A percentile compares a stretch with the other conserved stretches of the same genome.
Evolutionary conservation across 2,113 vertebrate species (phyloP).

Genomic region (Aleadryas rufinucha): DNA sequence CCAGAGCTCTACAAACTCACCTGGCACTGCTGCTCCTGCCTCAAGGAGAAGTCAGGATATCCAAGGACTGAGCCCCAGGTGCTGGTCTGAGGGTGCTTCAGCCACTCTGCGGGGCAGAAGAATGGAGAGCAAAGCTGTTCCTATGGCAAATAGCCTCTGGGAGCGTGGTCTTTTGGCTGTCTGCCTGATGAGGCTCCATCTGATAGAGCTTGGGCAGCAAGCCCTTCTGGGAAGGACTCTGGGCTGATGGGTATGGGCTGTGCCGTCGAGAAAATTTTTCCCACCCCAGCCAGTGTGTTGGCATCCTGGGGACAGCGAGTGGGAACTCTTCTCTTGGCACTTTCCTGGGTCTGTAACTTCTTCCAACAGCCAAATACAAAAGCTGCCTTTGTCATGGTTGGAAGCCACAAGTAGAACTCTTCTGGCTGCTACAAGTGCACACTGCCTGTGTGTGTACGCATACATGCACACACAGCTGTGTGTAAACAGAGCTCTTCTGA

Average conservation of each 20-base stretch:
- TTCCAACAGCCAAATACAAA: background rate
- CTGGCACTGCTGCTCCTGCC: background rate
- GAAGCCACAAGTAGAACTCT: background rate
- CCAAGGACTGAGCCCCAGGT: background rate
- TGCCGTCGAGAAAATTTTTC: background rate
- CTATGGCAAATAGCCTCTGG: background rate
- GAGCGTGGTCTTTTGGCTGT: rapidly evolving
- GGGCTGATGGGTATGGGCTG: background rate
- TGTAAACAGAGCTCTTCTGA: background rate
- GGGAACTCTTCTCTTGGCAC: background rate
- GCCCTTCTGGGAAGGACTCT: background rate
- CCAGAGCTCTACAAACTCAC: background rate
- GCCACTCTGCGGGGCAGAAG: rapidly evolving
- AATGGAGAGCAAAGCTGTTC: background rate
- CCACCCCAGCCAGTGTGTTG: rapidly evolving
- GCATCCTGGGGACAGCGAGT: background rate
- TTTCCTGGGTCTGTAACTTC: conserved; percentile 20
- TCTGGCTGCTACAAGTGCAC: background rate
- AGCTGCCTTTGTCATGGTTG: background rate
- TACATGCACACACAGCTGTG: rapidly evolving
- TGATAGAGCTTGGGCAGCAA: background rate
- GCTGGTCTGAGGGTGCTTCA: background rate
- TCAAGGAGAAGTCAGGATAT: background rate
- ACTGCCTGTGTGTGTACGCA: background rate
- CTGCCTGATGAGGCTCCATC: background rate